phyloP scores from a whole-genome alignment of 2,888 invertebrate species.

The Plagodis pulveraria region DNA sequence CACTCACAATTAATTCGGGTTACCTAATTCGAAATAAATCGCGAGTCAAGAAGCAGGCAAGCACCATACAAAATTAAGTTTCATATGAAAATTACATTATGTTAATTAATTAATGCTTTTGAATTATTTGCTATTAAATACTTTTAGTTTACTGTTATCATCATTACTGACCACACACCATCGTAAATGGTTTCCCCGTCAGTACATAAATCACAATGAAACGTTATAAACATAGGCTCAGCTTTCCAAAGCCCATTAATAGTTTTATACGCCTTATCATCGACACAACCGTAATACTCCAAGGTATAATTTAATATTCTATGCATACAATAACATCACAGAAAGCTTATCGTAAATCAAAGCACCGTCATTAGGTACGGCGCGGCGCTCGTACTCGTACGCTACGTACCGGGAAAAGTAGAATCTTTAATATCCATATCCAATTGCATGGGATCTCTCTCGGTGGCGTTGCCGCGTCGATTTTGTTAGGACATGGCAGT shows the following conservation, averaged over 20 bases:
- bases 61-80: too few relatives aligned
- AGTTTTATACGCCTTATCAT: constrained; percentile 38
- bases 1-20: constrained; percentile 13
- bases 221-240: constrained; percentile 32
- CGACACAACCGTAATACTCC: constrained; percentile 35
- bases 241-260: constrained; percentile 35
- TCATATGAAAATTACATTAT: too few relatives aligned
- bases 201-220: constrained; percentile 33
- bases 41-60: not conserved
- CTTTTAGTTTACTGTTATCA: not conserved
- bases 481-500: constrained; percentile 50
- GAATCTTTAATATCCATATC: constrained; percentile 56
- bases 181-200: constrained; percentile 1
- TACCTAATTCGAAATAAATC: constrained; percentile 6
- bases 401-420: constrained; percentile 50
- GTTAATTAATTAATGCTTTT: too few relatives aligned
- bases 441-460: constrained; percentile 57
- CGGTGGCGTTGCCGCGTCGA: constrained; percentile 48
- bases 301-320: constrained; percentile 39
- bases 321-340: constrained; percentile 44
- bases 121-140: too few relatives aligned
- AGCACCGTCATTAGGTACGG: constrained; percentile 56
- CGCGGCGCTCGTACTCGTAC: constrained; percentile 41
- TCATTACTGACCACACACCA: constrained; percentile 9
- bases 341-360: constrained; percentile 62